phyloP scores from a whole-genome alignment of 2,797 vertebrate species.

The Coracias cyanogaster region DNA sequence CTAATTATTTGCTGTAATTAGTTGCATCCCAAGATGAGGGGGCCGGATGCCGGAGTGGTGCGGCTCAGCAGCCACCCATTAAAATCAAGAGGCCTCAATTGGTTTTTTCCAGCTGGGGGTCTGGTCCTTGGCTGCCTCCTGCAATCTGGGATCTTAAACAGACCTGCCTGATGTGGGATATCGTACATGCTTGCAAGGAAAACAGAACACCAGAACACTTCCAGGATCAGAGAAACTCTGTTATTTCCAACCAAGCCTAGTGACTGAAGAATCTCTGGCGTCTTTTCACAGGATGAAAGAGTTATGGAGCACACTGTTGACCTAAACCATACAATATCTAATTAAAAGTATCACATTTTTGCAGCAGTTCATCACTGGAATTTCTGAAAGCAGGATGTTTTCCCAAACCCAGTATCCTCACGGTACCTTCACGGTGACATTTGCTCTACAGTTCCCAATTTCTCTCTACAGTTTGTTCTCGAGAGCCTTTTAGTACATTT shows the following conservation, averaged over 20 bases:
- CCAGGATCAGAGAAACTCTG: conserved; percentile 46
- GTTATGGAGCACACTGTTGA: neutral
- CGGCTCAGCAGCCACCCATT: neutral
- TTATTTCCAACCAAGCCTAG: conserved; percentile 6
- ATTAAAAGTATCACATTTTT: neutral
- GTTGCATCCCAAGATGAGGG: neutral
- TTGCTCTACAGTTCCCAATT: neutral
- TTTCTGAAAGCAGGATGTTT: neutral
- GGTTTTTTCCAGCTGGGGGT: neutral
- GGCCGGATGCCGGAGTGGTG: neutral
- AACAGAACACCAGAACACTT: conserved; percentile 30
- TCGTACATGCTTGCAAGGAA: neutral
- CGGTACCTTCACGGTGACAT: neutral
- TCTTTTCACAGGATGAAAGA: neutral
- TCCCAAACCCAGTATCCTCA: neutral
- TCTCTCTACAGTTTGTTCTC: conserved; percentile 7
- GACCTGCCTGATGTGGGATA: neutral
- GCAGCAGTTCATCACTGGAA: neutral
- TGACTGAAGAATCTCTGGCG: neutral
- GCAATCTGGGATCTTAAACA: neutral
- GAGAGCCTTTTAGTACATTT: conserved; percentile 14
- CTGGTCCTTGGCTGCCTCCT: neutral
- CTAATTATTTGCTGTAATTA: conserved; percentile 31
- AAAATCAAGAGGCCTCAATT: neutral
- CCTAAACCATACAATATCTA: neutral